Conservation (phyloP, 2,113 vertebrate species). For the Actinemys pallida region DNA sequence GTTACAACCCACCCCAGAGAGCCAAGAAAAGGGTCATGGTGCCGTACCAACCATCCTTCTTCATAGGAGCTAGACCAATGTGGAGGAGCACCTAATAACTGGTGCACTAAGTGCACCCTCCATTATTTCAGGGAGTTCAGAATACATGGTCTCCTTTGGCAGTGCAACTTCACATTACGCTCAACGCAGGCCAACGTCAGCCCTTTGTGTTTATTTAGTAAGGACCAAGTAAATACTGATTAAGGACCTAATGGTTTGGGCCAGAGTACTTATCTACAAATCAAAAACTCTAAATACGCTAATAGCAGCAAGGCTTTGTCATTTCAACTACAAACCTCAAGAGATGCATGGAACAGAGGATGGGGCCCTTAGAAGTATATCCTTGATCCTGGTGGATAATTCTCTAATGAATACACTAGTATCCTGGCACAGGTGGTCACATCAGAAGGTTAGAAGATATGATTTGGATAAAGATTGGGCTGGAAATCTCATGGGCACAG, state of each 20-base stretch:
- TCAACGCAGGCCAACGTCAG: not conserved
- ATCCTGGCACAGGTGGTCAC: not conserved
- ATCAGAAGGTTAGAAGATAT: not conserved
- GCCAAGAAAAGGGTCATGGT: not conserved
- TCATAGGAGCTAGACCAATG: rapidly evolving
- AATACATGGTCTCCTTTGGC: not conserved
- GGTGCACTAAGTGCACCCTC: not conserved
- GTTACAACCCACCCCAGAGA: not conserved
- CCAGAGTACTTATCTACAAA: not conserved
- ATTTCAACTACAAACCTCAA: not conserved
- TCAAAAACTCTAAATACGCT: not conserved
- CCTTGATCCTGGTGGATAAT: not conserved
- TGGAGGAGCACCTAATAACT: not conserved
- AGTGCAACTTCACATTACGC: not conserved
- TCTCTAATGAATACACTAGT: not conserved
- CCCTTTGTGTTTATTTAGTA: not conserved
- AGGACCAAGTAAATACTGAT: not conserved
- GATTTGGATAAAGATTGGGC: not conserved
- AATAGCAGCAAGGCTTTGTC: not conserved
- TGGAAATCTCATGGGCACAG: not conserved
- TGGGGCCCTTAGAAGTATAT: not conserved
- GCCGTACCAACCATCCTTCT: not conserved
- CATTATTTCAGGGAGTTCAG: not conserved
- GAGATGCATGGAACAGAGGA: not conserved
- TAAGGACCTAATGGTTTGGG: not conserved